These are phyloP conservation scores for Phenganax stokvisi DNA, from an alignment of 92 coral and sea anemone genomes.

Conservation along the genomic window DNA sequence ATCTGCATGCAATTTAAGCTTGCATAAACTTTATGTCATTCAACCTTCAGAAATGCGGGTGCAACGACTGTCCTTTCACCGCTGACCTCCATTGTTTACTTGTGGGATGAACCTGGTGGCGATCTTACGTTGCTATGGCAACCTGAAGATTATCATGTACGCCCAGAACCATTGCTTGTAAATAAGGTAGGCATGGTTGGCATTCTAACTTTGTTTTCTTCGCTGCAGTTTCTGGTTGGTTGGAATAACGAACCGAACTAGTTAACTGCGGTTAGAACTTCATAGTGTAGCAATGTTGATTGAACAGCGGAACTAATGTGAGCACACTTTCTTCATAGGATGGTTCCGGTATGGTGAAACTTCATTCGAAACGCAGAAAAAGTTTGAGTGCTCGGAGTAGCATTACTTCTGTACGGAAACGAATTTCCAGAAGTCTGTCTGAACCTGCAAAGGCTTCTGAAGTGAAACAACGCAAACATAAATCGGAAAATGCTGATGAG, in stretches of 20 bases:
- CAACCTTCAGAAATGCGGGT: conserved; percentile 50
- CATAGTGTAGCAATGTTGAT: no score
- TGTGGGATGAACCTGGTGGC: conserved; percentile 86
- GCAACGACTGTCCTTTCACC: conserved; percentile 68
- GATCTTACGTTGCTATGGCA: conserved; percentile 72
- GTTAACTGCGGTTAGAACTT: no score
- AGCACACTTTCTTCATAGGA: conserved; percentile 50
- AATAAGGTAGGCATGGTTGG: conserved; percentile 52
- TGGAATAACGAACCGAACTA: no score
- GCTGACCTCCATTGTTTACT: conserved; percentile 61
- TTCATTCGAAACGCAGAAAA: conserved; percentile 50
- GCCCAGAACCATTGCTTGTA: conserved; percentile 51
- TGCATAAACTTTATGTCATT: neutral
- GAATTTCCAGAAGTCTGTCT: neutral
- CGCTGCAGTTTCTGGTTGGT: no score
- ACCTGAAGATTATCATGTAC: conserved; percentile 57
- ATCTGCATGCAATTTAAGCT: neutral
- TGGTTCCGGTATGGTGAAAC: conserved; percentile 51
- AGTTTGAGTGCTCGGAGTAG: conserved; percentile 41
- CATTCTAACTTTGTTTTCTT: neutral
- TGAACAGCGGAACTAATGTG: no score
- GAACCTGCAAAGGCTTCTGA: conserved; percentile 31
- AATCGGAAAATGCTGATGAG: conserved; percentile 58
- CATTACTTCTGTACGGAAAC: conserved; percentile 42
- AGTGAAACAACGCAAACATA: conserved; percentile 38